A percentile compares a stretch with the other conserved stretches of the same genome.
phyloP scores from a whole-genome alignment of 2,797 vertebrate species.

The Melopsittacus undulatus region DNA sequence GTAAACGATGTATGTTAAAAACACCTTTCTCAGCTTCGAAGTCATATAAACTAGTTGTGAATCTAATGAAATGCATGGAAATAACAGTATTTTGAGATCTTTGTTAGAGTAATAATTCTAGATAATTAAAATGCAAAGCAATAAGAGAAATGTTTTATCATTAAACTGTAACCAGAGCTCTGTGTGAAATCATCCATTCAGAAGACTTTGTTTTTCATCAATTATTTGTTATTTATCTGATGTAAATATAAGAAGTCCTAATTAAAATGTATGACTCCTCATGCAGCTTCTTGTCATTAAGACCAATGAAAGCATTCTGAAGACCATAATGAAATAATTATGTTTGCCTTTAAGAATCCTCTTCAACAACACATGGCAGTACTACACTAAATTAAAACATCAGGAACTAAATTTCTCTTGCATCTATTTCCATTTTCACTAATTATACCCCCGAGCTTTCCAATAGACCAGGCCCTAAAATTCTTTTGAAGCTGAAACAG shows the following conservation, averaged over 20 bases:
- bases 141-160: slow-evolving; percentile 72
- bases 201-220: slow-evolving; percentile 77
- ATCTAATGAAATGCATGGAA: slow-evolving; percentile 56
- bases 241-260: slow-evolving; percentile 77
- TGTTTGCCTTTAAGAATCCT: slow-evolving; percentile 82
- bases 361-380: slow-evolving; percentile 77
- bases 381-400: slow-evolving; percentile 82
- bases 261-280: slow-evolving; percentile 80
- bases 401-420: slow-evolving; percentile 82
- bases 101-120: slow-evolving; percentile 43
- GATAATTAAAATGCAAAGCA: slow-evolving; percentile 77
- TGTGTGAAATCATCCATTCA: slow-evolving; percentile 75
- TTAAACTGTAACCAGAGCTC: slow-evolving; percentile 75
- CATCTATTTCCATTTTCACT: slow-evolving; percentile 82
- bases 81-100: slow-evolving; percentile 27
- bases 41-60: not conserved
- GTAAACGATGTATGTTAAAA: not conserved
- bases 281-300: slow-evolving; percentile 77
- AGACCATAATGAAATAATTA: slow-evolving; percentile 84
- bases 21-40: slow-evolving; percentile 25
- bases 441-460: slow-evolving; percentile 88
- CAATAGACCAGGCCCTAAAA: slow-evolving; percentile 81
- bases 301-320: slow-evolving; percentile 77
- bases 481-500: slow-evolving; percentile 82
- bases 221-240: slow-evolving; percentile 83